Evolutionary conservation across 2,888 invertebrate genomes (phyloP).

Genomic region (Seira musarum): DNA sequence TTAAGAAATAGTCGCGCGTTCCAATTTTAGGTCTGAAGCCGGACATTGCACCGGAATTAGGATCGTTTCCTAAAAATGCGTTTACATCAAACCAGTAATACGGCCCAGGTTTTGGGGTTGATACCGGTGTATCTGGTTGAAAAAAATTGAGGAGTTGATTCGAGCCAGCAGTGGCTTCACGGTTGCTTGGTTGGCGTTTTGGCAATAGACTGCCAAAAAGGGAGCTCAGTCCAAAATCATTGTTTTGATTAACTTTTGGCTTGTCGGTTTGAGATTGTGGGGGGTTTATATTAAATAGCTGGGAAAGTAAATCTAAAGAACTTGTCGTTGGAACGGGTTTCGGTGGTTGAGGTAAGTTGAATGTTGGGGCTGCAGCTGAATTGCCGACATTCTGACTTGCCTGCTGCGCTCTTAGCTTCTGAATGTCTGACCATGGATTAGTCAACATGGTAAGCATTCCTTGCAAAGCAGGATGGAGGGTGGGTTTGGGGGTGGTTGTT

Average conservation of each 20-base stretch:
- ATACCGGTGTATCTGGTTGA: conserved; percentile 42
- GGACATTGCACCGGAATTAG: conserved; percentile 56
- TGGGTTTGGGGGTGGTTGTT: conserved; percentile 37
- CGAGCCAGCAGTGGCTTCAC: conserved; percentile 76
- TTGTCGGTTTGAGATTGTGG: conserved; percentile 16
- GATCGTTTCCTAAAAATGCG: conserved; percentile 64
- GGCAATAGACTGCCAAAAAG: conserved; percentile 35
- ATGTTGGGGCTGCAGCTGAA: neutral
- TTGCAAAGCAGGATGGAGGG: conserved; percentile 55
- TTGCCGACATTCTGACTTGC: neutral
- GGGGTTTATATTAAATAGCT: conserved; percentile 54
- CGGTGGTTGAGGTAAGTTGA: conserved; percentile 16
- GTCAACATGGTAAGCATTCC: conserved; percentile 54
- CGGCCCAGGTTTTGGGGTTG: conserved; percentile 61
- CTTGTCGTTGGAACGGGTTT: conserved; percentile 49
- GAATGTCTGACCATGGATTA: conserved; percentile 46
- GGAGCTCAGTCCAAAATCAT: neutral
- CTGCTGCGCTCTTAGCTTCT: conserved; percentile 28
- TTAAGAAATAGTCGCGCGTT: conserved; percentile 47
- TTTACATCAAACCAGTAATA: conserved; percentile 68
- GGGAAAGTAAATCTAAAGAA: conserved; percentile 62
- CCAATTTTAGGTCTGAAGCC: conserved; percentile 68
- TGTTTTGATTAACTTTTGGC: neutral
- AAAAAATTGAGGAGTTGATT: conserved; percentile 74
- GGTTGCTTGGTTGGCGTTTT: conserved; percentile 9